Conservation (phyloP, 2,797 vertebrate genomes). For the Poecilia picta region DNA sequence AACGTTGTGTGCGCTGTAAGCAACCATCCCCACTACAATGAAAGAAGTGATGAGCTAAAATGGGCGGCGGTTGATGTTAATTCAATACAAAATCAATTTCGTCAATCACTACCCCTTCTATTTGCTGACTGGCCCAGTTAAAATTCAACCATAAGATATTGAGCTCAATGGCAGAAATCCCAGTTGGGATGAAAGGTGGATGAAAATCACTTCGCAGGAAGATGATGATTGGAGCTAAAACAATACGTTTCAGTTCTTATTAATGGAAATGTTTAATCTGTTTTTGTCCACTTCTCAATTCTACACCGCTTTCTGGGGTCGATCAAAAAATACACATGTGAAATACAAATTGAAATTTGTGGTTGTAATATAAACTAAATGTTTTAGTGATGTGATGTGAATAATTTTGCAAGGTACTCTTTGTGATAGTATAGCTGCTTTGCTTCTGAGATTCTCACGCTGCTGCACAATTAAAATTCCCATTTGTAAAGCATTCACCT, state of each 20-base stretch:
- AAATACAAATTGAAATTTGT: neutral
- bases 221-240: neutral
- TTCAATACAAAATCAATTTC: no score
- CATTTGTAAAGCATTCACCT: conserved; percentile 1
- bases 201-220: no score
- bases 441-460: neutral
- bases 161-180: no score
- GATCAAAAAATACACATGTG: neutral
- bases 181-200: no score
- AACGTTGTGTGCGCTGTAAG: no score
- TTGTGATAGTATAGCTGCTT: neutral
- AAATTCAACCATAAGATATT: no score
- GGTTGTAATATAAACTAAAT: neutral
- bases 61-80: no score
- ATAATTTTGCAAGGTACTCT: neutral
- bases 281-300: neutral
- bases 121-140: no score
- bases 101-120: no score
- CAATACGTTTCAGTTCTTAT: neutral
- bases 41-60: no score
- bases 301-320: neutral
- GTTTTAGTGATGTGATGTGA: neutral
- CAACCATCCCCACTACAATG: no score
- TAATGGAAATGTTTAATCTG: neutral
- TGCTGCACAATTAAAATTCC: neutral